A percentile compares a stretch with the other conserved stretches of the same genome.
These are phyloP conservation scores for Daktulosphaira vitifoliae DNA, from an alignment of 1,140 invertebrate species.

Conservation along the genomic window DNA sequence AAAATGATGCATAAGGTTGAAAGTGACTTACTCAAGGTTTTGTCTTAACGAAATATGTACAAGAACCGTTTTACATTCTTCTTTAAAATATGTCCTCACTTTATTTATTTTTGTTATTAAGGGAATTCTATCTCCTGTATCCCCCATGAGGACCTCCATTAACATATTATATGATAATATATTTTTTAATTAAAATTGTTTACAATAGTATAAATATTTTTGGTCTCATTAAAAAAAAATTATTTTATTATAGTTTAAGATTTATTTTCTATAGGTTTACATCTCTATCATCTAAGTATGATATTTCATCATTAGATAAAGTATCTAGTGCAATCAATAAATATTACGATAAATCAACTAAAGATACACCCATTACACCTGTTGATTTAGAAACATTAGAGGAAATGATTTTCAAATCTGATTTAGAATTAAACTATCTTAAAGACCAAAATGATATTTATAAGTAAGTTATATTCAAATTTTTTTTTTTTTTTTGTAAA, in stretches of 20 bases:
- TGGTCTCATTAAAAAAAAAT: background rate
- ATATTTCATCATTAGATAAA: slow-evolving; percentile 6
- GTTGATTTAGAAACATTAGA: slow-evolving; percentile 7
- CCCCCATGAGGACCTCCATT: too few species aligned
- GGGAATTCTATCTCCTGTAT: too few species aligned
- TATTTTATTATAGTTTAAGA: background rate
- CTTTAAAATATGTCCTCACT: too few species aligned
- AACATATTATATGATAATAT: too few species aligned
- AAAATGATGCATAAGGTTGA: too few species aligned
- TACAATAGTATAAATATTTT: too few species aligned
- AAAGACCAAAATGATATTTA: background rate
- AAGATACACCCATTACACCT: background rate
- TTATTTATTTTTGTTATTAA: too few species aligned
- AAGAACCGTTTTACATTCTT: too few species aligned
- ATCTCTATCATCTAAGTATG: background rate
- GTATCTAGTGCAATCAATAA: background rate
- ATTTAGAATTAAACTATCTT: slow-evolving; percentile 10
- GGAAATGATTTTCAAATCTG: slow-evolving; percentile 2
- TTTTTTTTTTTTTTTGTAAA: background rate
- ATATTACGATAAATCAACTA: slow-evolving; percentile 19
- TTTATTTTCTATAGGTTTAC: background rate
- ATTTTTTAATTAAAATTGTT: too few species aligned
- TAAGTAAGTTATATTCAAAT: background rate
- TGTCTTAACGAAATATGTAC: too few species aligned
- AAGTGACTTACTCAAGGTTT: too few species aligned